phyloP scores from a whole-genome alignment of 2,888 invertebrate genomes.

The Drosophila seclusa region DNA sequence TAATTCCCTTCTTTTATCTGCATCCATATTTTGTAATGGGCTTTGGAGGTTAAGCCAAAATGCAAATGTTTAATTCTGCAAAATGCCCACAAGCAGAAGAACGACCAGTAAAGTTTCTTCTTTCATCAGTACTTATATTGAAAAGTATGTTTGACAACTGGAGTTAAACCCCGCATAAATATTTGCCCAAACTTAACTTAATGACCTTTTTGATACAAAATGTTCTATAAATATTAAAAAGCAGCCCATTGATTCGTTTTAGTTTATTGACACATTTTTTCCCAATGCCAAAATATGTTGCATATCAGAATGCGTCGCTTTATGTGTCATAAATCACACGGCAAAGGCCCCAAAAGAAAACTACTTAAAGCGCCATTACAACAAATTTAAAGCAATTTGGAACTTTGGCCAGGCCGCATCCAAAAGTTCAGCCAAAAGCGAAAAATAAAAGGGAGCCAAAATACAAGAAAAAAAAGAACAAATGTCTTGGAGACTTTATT shows the following conservation, averaged over 20 bases:
- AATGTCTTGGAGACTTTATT: conserved; percentile 81
- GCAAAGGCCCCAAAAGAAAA: conserved; percentile 73
- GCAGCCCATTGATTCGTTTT: conserved; percentile 44
- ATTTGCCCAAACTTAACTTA: not conserved
- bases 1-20: conserved; percentile 9
- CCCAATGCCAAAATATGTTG: conserved; percentile 66
- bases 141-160: not conserved
- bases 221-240: conserved; percentile 36
- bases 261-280: conserved; percentile 48
- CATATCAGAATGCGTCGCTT: conserved; percentile 51
- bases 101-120: conserved; percentile 8
- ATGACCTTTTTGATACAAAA: not conserved
- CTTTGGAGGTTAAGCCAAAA: conserved; percentile 39
- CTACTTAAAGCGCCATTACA: conserved; percentile 80
- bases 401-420: conserved; percentile 58
- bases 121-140: not conserved
- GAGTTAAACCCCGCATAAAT: not conserved
- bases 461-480: conserved; percentile 59
- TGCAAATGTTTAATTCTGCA: conserved; percentile 33
- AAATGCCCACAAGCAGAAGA: conserved; percentile 32
- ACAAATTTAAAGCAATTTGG: conserved; percentile 81
- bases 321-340: conserved; percentile 69
- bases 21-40: conserved; percentile 55
- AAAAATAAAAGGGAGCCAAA: conserved; percentile 21
- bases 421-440: conserved; percentile 65